A percentile compares a stretch with the other conserved stretches of the same genome.
Evolutionary conservation across 2,888 invertebrate genomes (phyloP).

Genomic region (Apamea epomidion): DNA sequence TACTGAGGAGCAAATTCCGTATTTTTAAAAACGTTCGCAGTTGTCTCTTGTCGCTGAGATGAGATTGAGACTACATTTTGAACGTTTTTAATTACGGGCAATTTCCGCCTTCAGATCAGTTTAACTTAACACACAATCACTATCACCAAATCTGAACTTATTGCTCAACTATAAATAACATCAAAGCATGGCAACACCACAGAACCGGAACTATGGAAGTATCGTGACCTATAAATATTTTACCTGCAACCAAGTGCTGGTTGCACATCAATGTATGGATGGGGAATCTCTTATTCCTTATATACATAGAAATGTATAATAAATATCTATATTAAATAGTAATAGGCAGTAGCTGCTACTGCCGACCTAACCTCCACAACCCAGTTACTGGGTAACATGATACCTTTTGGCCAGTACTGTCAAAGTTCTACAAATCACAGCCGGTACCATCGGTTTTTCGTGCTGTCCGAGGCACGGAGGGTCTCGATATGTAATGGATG

Average conservation of each 20-base stretch:
- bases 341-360: no score
- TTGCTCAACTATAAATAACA: slow-evolving; percentile 37
- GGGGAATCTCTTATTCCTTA: not conserved
- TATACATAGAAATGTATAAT: no score
- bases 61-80: no score
- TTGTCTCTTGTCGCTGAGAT: not conserved
- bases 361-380: no score
- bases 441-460: no score
- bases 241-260: slow-evolving; percentile 30
- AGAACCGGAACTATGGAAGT: slow-evolving; percentile 11
- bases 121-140: not conserved
- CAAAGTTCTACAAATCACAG: no score
- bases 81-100: no score
- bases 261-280: slow-evolving; percentile 7
- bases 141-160: slow-evolving; percentile 17
- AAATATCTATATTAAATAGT: no score
- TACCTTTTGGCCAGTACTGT: no score
- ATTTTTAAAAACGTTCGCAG: not conserved
- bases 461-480: no score
- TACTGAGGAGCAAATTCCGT: not conserved
- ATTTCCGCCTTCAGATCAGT: not conserved
- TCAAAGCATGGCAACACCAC: slow-evolving; percentile 22
- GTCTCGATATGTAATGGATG: no score
- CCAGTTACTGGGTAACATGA: no score
- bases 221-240: slow-evolving; percentile 31